Evolutionary conservation across 2,888 invertebrate genomes (phyloP).

Genomic region (Melikaiella ostensackeni): DNA sequence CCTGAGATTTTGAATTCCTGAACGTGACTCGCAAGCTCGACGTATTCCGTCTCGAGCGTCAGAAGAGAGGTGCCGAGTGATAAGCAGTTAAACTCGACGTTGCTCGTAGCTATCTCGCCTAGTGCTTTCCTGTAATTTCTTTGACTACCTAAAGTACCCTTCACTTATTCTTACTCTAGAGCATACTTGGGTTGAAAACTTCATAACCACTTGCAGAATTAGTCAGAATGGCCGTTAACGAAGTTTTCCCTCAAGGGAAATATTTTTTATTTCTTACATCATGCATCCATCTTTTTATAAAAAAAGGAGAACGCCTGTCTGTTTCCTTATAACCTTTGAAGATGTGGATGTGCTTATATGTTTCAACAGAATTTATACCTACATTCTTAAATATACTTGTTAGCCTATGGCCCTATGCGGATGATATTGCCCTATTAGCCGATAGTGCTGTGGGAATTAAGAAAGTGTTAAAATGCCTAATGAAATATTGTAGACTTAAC

Average conservation of each 20-base stretch:
- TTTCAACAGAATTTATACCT: too few relatives aligned
- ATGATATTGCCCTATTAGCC: too few relatives aligned
- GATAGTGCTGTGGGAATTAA: too few relatives aligned
- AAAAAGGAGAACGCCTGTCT: background rate
- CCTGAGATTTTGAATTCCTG: constrained; percentile 53
- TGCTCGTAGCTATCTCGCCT: constrained; percentile 28
- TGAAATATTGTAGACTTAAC: too few relatives aligned
- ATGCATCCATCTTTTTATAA: background rate
- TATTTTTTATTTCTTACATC: background rate
- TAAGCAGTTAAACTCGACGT: constrained; percentile 36
- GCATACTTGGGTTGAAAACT: constrained; percentile 20
- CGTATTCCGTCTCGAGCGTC: constrained; percentile 37
- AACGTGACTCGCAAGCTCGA: constrained; percentile 57
- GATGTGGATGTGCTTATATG: too few relatives aligned
- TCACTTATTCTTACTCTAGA: constrained; percentile 28
- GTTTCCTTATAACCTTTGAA: too few relatives aligned
- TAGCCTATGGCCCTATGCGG: too few relatives aligned
- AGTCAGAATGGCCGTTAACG: background rate
- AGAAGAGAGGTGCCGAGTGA: constrained; percentile 37
- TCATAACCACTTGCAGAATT: constrained; percentile 18
- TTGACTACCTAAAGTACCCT: constrained; percentile 37
- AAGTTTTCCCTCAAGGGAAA: background rate
- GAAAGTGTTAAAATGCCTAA: too few relatives aligned
- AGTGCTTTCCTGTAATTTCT: constrained; percentile 36
- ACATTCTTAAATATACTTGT: too few relatives aligned